Conservation (phyloP, 2,888 invertebrate species). For the Synergus japonicus region DNA sequence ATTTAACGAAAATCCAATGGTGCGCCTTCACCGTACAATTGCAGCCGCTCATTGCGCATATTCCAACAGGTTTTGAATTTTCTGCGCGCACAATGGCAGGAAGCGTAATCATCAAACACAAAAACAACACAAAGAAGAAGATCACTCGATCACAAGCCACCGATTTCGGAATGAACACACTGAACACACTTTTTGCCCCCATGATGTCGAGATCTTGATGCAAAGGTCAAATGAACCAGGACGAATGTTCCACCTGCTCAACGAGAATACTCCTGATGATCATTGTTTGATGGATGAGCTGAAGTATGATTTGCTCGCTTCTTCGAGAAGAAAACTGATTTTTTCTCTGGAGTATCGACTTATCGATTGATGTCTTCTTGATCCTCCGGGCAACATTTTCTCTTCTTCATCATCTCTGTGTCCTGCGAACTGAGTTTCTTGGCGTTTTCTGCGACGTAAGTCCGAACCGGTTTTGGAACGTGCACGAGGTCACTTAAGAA, state of each 20-base stretch:
- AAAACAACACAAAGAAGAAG: conserved; percentile 59
- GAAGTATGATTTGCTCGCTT: not conserved
- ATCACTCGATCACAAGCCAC: conserved; percentile 64
- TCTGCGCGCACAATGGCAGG: conserved; percentile 56
- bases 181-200: conserved; percentile 56
- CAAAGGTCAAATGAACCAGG: conserved; percentile 46
- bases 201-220: conserved; percentile 22
- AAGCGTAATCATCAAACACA: conserved; percentile 62
- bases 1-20: conserved; percentile 83
- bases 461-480: conserved; percentile 60
- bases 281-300: conserved; percentile 9
- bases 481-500: conserved; percentile 60
- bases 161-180: conserved; percentile 55
- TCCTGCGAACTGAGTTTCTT: conserved; percentile 25
- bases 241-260: not conserved
- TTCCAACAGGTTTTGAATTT: conserved; percentile 68
- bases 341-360: not conserved
- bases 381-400: conserved; percentile 20
- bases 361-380: conserved; percentile 5
- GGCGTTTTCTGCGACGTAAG: conserved; percentile 46
- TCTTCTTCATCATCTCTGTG: not conserved
- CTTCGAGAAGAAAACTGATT: not conserved
- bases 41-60: conserved; percentile 82
- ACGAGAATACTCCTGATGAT: not conserved
- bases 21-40: conserved; percentile 80